Conservation (phyloP, 2,888 invertebrate genomes). For the Elgonia sp. region DNA sequence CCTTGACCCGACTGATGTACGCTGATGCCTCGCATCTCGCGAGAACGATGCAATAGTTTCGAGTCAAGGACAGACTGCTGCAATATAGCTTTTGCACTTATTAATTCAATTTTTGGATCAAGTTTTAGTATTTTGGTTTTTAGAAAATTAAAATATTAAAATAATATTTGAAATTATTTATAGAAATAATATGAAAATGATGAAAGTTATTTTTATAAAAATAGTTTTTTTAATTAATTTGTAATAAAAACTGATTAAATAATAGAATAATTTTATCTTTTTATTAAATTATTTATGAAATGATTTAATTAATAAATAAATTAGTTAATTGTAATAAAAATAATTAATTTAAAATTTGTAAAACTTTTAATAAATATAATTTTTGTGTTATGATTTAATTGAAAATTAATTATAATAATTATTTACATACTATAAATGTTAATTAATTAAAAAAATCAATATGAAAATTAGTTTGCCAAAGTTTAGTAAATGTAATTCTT, state of each 20-base stretch:
- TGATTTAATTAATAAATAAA: neutral
- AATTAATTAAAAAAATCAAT: neutral
- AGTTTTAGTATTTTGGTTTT: neutral
- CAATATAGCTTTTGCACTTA: constrained; percentile 2
- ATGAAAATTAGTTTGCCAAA: neutral
- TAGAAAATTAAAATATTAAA: neutral
- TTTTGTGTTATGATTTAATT: neutral
- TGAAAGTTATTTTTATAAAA: no score
- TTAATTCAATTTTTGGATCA: neutral
- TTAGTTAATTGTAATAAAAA: neutral
- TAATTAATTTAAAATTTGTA: neutral
- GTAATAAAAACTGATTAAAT: no score
- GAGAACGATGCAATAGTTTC: constrained; percentile 62
- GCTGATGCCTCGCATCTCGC: constrained; percentile 84
- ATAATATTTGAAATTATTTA: neutral
- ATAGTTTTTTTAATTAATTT: no score
- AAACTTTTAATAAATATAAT: no score
- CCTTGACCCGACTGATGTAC: constrained; percentile 86
- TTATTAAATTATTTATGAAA: neutral
- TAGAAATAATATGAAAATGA: no score
- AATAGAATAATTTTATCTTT: no score
- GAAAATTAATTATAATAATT: neutral
- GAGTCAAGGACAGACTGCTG: constrained; percentile 47
- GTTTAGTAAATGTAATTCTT: neutral
- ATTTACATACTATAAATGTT: neutral